Evolutionary conservation across 2,797 vertebrate species (phyloP).

Genomic region (Mycteria americana): DNA sequence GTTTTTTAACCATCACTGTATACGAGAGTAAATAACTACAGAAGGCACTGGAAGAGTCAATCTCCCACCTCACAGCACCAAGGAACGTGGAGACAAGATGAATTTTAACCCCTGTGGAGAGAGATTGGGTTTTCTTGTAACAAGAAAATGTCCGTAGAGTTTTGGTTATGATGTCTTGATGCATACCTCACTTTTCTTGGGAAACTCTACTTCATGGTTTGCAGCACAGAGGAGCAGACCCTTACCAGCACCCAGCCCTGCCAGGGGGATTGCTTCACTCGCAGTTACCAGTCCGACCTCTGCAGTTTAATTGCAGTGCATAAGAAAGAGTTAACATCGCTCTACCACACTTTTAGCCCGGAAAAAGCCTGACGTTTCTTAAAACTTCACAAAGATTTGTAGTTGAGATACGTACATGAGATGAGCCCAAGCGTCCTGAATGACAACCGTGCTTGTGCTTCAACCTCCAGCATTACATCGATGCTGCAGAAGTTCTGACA

Average conservation of each 20-base stretch:
- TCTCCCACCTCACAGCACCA: background rate
- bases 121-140: background rate
- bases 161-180: background rate
- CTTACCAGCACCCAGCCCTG: background rate
- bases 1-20: background rate
- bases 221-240: background rate
- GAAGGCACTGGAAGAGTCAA: background rate
- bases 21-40: background rate
- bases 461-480: background rate
- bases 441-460: rapidly evolving
- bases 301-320: background rate
- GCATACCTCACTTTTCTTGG: background rate
- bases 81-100: background rate
- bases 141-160: background rate
- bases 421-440: background rate
- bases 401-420: background rate
- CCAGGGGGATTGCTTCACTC: background rate
- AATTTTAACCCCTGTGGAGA: background rate
- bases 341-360: background rate
- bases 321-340: background rate
- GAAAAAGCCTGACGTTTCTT: background rate
- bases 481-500: background rate
- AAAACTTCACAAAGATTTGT: background rate
- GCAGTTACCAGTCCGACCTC: background rate
- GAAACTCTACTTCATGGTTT: background rate